Evolutionary conservation across 2,797 vertebrate species (phyloP), one percentile per base, ranked within the genome.

Genomic region (Oryzias dopingdopingensis): DNA sequence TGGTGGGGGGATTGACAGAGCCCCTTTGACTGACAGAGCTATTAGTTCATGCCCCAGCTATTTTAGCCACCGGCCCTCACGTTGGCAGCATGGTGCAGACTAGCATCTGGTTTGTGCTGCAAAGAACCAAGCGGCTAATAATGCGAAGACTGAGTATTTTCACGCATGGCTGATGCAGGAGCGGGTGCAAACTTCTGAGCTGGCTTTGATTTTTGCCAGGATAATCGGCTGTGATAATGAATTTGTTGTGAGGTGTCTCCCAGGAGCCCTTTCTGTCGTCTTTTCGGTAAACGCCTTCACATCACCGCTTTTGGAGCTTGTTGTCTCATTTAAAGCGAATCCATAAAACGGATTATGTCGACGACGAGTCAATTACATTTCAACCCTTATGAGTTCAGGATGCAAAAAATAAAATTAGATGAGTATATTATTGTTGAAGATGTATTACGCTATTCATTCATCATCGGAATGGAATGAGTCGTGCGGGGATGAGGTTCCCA

Each of bases 321-420:
- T 84, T 81, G 85, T 88, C 81, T 85, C 82, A 76, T 88, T 86
- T 81, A 81, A 83, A 84, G 72, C 74, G 68, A 84, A 87, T 83
- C 74, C 79, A 77, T 86, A 82, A 88, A 88, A 86, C 70, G 80
- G 85, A 87, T 90, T 88, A 90, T 55, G 62, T 74, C 46, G 45
- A 63, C 69, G 56, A 82, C 55, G 68, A 90, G 84, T 87, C 86
- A 88, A 90, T 90, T 90, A 87, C 83, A 75, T 88, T 86, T 90
- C 79, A 81, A 72, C 82, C 88, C 81, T 76, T 86, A 88, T 90
- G 88, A 90, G 86, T 90, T 88, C 84, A 86, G 84, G 86, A 88
- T 86, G 86, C 86, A 88, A 87, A 86, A 37, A 86, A 87, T 87
- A 81, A 86, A 90, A 88, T 90, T 88, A 87, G 78, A 86, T 79